Base-by-base conservation (phyloP, 2,113 vertebrate genomes). In the Neolamprologus ventralis region DNA sequence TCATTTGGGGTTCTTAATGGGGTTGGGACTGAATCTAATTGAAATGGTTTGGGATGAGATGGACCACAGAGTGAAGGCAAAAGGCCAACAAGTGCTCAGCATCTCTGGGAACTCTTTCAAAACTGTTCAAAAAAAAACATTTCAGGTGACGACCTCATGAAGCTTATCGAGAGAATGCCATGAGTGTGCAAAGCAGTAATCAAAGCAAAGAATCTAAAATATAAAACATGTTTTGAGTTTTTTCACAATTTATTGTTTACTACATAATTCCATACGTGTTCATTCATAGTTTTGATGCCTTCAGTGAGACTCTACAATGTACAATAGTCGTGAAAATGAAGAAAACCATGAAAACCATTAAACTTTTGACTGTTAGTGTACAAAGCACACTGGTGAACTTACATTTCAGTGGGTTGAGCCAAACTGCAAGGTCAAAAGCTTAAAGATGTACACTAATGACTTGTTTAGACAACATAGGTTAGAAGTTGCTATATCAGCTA, bases 91-190 rank as follows among this genome's bases (percentile, higher is more conserved):
- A 49, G 47, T 49, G 47, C 47, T 19, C 17, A 51, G 49, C 17
- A 51, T 9, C 49, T 9, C 49, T 51, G 49, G 17, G 49, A 51
- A n/a, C 8, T n/a, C 49, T 19, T n/a, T 51, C 17, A 51, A 51
- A 0, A 53, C 49, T 53, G 49, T 51, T 51, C 0, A 45, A 19
- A 49, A 45, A 16, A 51, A 47, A 47, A 1, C 47, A 51, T 51
- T 51, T 51, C 47, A 51, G 8, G 47, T 51, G 47, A 51, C 17
- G 7, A 51, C 47, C 17, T 51, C 17, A 51, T 51, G 17, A 51
- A 51, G 47, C 47, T 51, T 17, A 51, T 19, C 47, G 8, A 51
- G 47, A 51, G 47, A 51, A 19, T 51, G 49, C 2, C 49, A 51
- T 9, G 49, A n/a, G 49, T 51, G 49, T 51, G 49, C 49, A 51